These are phyloP conservation scores for Halisarca cf. caerulea DNA, from an alignment of 37 sponge, comb jelly and placozoan species.

Conservation along the genomic window DNA sequence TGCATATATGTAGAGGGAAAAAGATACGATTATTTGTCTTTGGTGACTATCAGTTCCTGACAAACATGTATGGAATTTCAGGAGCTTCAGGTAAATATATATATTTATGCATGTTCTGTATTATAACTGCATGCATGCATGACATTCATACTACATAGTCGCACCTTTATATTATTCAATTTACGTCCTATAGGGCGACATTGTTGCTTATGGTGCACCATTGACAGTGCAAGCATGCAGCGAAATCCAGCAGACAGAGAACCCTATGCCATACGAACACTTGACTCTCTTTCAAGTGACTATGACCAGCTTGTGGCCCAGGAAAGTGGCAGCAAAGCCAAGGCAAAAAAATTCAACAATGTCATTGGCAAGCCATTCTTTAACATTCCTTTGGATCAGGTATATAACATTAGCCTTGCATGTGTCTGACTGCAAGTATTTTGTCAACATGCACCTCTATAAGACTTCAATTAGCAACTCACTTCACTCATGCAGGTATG, in stretches of 20 bases:
- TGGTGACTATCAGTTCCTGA: slow-evolving; percentile 50
- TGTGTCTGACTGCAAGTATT: too few species aligned
- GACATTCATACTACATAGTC: not conserved
- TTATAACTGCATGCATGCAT: not conserved
- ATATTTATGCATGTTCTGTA: not conserved
- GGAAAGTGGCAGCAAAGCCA: slow-evolving; percentile 17
- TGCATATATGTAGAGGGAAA: slow-evolving; percentile 6
- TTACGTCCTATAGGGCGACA: slow-evolving; percentile 32
- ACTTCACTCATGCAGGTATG: not conserved
- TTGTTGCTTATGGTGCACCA: slow-evolving; percentile 51
- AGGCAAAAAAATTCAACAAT: slow-evolving; percentile 51
- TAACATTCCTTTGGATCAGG: slow-evolving; percentile 32
- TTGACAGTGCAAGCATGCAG: not conserved
- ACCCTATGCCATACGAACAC: not conserved
- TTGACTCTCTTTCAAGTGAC: slow-evolving; percentile 13
- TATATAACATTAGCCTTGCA: not conserved
- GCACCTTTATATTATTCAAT: not conserved
- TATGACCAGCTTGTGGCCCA: slow-evolving; percentile 10
- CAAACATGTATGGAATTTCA: slow-evolving; percentile 26
- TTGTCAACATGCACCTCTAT: not conserved
- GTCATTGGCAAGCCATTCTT: slow-evolving; percentile 22
- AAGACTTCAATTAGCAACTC: not conserved
- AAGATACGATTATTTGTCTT: slow-evolving; percentile 25
- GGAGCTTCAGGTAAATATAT: slow-evolving; percentile 31
- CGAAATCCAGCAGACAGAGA: too few species aligned